Evolutionary conservation across 2,797 vertebrate genomes (phyloP), one percentile per base, ranked within the genome.

Genomic region (Tangara arthus): DNA sequence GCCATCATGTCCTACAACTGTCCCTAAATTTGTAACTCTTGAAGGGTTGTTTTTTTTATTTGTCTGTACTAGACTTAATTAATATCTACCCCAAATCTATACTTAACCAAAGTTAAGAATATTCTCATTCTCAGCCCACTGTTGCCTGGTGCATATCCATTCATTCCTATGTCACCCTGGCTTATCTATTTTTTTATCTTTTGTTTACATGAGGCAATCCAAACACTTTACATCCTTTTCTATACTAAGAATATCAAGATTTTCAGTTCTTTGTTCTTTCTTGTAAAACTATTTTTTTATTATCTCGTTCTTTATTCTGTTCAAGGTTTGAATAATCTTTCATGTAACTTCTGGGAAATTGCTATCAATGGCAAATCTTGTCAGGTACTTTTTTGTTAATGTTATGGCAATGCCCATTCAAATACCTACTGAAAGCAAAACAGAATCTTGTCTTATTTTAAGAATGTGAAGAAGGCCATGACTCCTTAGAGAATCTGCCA

Each of bases 1-100:
- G 7, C 4, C 20, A 78, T 11, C 27, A 8, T 4, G 4, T 27
- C 41, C 22, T 41, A 24, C 12, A 80, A 49, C 2, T 1, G 0
- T 11, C 30, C 19, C 49, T 70, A 77, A 35, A 65, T 55, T 47
- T 50, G 4, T 37, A 71, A 14, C 10, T 60, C 20, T 83, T n/a
- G 27, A 81, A 82, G 41, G 18, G 4, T 19, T 66, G 18, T 41
- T 15, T 42, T 42, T 39, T 39, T 39, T 75, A n/a, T 59, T 83
- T 84, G 16, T 56, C 12, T 20, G 4, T 75, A 12, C 16, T 32
- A 11, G 11, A 28, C 8, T 47, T 37, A 34, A 3, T 32, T 22
- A 46, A 22, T 32, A 12, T 17, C 12, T 71, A 44, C 16, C 11
- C 1, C 13, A 78, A 81, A 71, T 34, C 15, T 44, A 44, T 19